Base-by-base conservation (phyloP, 2,797 vertebrate species). In the Todus mexicanus region DNA sequence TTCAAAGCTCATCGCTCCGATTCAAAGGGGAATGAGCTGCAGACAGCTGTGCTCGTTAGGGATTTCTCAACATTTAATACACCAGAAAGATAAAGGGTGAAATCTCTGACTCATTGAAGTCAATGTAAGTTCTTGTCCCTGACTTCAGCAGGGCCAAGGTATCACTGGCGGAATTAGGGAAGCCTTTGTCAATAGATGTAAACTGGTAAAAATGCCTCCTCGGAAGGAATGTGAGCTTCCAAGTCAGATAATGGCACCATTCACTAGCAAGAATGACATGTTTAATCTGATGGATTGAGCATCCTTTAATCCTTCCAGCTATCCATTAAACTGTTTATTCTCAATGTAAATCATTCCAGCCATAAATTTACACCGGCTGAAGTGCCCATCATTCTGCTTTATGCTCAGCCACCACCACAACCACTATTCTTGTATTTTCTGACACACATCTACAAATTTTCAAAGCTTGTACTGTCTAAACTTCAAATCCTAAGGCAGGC, bases 281-380 rank as follows among this genome's bases (percentile, higher is more conserved):
- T 92, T 92, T 89, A 85, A 94, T 94, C 76, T 87, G 94, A 83
- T 83, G 84, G 90, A 86, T 50, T 70, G 82, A 60, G 43, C 88
- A 91, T 90, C 85, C 90, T 95, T 96, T 96, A 94, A 96, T 96
- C 87, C 95, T 90, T 73, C 93, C 88, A 90, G 77, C 86, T 64
- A 82, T 87, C 85, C 93, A 94, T 95, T 95, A 82, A 95, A 89
- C 57, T 95, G 95, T 96, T 97, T 97, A 94, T 83, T 70, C 92
- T 74, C 70, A 86, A 7, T 4, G 57, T 95, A 95, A 96, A 95
- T 96, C 22, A 63, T 93, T 88, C 90, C 92, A 96, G 89, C 79
- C 84, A 84, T 89, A 93, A 95, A 96, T 96, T 94, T 84, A 92
- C 96, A 87, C 77, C 22, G 0, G 35, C 45, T 87, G 7, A 95